These are phyloP conservation scores for Cantharis rufa DNA, from an alignment of 2,888 invertebrate genomes.

Conservation along the genomic window DNA sequence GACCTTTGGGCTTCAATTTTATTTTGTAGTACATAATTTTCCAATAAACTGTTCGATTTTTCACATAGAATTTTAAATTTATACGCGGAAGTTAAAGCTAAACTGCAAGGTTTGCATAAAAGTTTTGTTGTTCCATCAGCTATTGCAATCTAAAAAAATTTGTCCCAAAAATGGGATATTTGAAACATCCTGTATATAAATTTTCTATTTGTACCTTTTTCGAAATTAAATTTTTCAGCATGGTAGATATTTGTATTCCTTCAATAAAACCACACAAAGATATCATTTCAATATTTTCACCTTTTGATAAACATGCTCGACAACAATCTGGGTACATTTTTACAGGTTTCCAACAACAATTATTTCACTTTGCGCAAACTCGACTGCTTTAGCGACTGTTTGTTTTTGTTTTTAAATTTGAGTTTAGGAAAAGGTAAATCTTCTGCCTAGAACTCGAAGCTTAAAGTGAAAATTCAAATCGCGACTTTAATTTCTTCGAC, in stretches of 20 bases:
- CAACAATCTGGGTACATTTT: background rate
- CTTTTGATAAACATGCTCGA: constrained; percentile 1
- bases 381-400: background rate
- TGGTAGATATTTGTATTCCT: background rate
- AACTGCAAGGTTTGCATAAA: background rate
- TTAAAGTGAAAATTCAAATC: too few relatives aligned
- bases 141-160: background rate
- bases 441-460: too few relatives aligned
- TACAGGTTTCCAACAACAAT: too few relatives aligned
- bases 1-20: background rate
- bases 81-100: background rate
- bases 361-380: too few relatives aligned
- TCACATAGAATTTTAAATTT: constrained; percentile 3
- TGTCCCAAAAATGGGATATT: background rate
- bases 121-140: background rate
- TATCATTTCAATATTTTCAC: background rate
- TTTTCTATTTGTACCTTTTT: background rate
- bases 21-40: background rate
- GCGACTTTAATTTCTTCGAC: too few relatives aligned
- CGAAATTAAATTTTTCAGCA: background rate
- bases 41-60: background rate
- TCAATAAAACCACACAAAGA: background rate
- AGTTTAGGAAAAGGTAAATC: too few relatives aligned
- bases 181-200: background rate
- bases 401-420: background rate